Evolutionary conservation across 2,797 vertebrate species (phyloP).

Genomic region (Coluber constrictor): DNA sequence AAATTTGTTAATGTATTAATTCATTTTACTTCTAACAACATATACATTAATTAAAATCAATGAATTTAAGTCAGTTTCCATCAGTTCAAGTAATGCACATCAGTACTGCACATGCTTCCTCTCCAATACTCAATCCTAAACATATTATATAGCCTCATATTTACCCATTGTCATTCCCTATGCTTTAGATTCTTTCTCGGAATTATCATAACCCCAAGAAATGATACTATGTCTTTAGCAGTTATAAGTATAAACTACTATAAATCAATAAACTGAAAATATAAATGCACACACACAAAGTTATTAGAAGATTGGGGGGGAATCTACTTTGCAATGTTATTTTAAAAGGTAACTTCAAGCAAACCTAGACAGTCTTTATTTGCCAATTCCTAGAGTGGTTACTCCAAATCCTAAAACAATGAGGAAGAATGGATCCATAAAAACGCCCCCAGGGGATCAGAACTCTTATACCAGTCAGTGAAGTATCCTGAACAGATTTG

Average conservation of each 20-base stretch:
- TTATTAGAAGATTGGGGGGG: background rate
- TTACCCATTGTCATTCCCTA: background rate
- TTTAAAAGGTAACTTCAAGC: background rate
- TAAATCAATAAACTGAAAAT: background rate
- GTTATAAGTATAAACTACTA: background rate
- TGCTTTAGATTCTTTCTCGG: background rate
- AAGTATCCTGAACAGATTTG: background rate
- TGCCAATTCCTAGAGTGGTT: background rate
- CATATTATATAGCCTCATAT: background rate
- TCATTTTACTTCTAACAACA: background rate
- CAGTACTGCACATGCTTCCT: background rate
- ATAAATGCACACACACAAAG: background rate
- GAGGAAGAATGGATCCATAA: background rate
- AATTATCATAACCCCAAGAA: background rate
- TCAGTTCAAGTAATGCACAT: background rate
- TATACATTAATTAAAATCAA: fast-evolving
- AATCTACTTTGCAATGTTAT: background rate
- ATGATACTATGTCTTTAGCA: background rate
- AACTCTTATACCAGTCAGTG: background rate
- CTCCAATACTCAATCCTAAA: background rate
- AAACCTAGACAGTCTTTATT: background rate
- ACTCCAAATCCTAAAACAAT: background rate
- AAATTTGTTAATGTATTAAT: background rate
- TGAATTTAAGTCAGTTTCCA: background rate
- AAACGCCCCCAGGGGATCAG: background rate